These are phyloP conservation scores for Epinephelus malabaricus DNA, from an alignment of 2,797 vertebrate genomes.

Conservation along the genomic window DNA sequence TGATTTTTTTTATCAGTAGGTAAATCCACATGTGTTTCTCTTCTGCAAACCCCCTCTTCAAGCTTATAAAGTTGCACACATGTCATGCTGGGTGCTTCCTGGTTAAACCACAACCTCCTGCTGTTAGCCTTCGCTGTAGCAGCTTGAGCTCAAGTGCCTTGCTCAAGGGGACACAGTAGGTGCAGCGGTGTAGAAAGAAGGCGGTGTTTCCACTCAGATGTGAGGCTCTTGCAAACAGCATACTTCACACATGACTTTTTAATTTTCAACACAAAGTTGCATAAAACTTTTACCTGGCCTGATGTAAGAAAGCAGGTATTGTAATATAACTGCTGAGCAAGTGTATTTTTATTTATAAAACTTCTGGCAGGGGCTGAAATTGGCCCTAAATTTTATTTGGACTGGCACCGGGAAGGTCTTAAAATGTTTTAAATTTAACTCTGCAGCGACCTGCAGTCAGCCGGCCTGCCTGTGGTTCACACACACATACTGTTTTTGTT, in stretches of 20 bases:
- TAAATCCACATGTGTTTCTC: conserved; percentile 24
- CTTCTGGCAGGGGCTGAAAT: conserved; percentile 15
- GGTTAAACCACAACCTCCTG: conserved; percentile 35
- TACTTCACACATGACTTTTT: conserved; percentile 41
- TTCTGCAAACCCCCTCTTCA: not conserved
- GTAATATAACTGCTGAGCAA: conserved; percentile 55
- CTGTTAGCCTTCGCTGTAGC: conserved; percentile 19
- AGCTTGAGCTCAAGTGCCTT: conserved; percentile 43
- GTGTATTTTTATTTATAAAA: conserved; percentile 62
- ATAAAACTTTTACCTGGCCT: conserved; percentile 38
- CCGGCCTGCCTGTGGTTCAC: conserved; percentile 7
- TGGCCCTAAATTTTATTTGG: conserved; percentile 54
- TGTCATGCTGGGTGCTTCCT: conserved; percentile 47
- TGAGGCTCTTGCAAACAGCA: not conserved
- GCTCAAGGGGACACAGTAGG: conserved; percentile 52
- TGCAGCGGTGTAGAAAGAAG: not conserved
- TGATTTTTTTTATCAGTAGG: conserved; percentile 3
- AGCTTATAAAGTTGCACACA: not conserved
- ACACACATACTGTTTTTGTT: conserved; percentile 15
- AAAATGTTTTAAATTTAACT: conserved; percentile 57
- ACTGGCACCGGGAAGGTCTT: conserved; percentile 41
- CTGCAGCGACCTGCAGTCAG: conserved; percentile 42
- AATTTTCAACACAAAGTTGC: conserved; percentile 21
- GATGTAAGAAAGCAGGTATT: conserved; percentile 54
- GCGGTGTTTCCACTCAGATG: conserved; percentile 6